Base-by-base conservation (phyloP, 2,888 invertebrate species). In the Euplexia lucipara region DNA sequence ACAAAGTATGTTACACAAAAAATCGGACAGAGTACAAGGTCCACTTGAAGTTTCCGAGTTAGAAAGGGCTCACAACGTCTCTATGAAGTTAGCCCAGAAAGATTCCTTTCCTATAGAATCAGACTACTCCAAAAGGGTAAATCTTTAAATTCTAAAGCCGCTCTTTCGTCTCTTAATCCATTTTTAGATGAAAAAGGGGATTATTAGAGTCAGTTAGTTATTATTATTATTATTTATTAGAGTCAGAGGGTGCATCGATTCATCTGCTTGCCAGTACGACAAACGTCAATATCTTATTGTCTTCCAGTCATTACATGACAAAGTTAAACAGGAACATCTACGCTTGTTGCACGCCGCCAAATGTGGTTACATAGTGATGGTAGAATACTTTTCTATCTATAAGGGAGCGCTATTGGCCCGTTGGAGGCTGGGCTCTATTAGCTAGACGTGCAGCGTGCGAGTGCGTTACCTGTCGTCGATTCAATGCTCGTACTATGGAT, bases 81-180 rank as follows among this genome's bases (percentile, higher is more conserved):
- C 30, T 10, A 42, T 59, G n/a, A 34, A 42, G 20, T 32, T 49
- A 32, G 2, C 41, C 5, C 41, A 58, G 18, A 48, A 47, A 30
- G 47, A 57, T 47, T 47, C 47, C 34, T 45, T 45, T 34, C 32
- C 54, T 47, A 57, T 9, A 47, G 35, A 47, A 26, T 35, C 42
- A 42, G 54, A 32, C 30, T 44, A 44, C 20, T 44, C 14, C 18
- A 16, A 56, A 56, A 35, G 30, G 22, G 47, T 39, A 58, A 58
- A 58, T 39, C 58, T 22, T 20, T 58, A 20, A 58, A 48, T 10
- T 57, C 57, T 18, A 57, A 57, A 39, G 35, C 47, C 34, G 22
- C 22, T 16, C 34, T 56, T 3, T 18, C 42, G n/a, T 54, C 53
- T 32, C 53, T 42, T 14, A 42, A 30, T 20, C 53, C 32, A 42